Percentiles rank a stretch among this genome's conserved stretches.
These are phyloP conservation scores for Penaeus indicus DNA, from an alignment of 1,140 invertebrate species.

Conservation along the genomic window DNA sequence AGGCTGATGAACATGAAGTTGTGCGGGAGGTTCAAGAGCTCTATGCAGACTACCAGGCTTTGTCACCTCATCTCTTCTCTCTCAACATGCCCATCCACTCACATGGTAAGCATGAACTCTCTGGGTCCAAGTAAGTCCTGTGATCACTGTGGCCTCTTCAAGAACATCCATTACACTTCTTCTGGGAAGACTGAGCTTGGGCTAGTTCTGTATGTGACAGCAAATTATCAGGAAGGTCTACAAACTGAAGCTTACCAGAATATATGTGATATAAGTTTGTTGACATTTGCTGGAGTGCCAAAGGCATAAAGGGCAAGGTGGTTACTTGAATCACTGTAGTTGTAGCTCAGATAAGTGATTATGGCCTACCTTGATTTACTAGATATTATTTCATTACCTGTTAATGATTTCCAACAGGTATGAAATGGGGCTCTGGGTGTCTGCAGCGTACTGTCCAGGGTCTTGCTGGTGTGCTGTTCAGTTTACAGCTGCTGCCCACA, in stretches of 20 bases:
- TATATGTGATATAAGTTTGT: too few species aligned
- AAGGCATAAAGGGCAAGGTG: too few species aligned
- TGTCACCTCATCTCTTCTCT: slow-evolving; percentile 89
- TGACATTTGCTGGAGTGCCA: too few species aligned
- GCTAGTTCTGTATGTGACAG: too few species aligned
- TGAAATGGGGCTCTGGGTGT: slow-evolving; percentile 81
- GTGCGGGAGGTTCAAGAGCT: slow-evolving; percentile 95
- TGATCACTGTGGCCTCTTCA: background rate
- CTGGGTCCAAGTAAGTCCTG: background rate
- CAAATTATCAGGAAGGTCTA: too few species aligned
- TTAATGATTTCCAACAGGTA: slow-evolving; percentile 70
- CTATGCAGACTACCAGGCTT: slow-evolving; percentile 94
- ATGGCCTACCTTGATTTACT: too few species aligned
- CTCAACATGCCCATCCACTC: slow-evolving; percentile 74
- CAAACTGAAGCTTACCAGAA: too few species aligned
- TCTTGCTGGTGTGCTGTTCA: slow-evolving; percentile 87
- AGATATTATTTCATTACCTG: too few species aligned
- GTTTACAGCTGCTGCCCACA: slow-evolving; percentile 89
- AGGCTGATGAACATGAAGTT: slow-evolving; percentile 97
- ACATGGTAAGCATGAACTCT: slow-evolving; percentile 68
- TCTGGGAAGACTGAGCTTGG: too few species aligned
- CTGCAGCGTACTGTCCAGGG: slow-evolving; percentile 87
- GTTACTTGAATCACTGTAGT: too few species aligned
- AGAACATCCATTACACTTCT: too few species aligned
- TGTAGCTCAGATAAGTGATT: too few species aligned